A percentile compares a stretch with the other conserved stretches of the same genome.
Conservation (phyloP, 2,113 vertebrate genomes). For the Sinocyclocheilus anshuiensis region DNA sequence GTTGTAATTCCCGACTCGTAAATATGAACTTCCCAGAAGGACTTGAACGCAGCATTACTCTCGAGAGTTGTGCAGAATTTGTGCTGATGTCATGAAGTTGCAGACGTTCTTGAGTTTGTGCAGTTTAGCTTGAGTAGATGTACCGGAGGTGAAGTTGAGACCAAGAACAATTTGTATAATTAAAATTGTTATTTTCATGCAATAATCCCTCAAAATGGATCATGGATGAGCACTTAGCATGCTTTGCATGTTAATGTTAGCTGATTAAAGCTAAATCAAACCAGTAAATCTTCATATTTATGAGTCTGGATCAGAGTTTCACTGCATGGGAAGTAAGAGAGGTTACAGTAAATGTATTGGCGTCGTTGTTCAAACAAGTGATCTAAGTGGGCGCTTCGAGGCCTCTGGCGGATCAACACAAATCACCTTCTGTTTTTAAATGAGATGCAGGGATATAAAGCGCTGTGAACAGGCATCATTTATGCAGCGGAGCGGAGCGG, state of each 20-base stretch:
- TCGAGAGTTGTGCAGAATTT: neutral
- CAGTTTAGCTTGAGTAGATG: neutral
- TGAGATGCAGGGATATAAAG: constrained; percentile 2
- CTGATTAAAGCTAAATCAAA: neutral
- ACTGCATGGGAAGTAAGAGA: neutral
- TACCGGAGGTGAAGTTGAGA: neutral
- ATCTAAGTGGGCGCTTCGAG: neutral
- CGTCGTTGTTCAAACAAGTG: constrained; percentile 7
- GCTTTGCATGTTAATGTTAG: neutral
- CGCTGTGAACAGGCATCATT: neutral
- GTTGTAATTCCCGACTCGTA: no score
- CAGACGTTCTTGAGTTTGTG: neutral
- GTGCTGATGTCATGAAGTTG: no score
- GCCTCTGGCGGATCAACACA: constrained; percentile 14
- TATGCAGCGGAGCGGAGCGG: neutral
- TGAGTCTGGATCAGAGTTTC: neutral
- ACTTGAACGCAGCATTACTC: neutral
- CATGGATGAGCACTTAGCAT: neutral
- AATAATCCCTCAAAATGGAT: neutral
- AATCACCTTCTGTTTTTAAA: constrained; percentile 19
- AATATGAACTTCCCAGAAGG: no score
- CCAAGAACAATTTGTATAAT: neutral
- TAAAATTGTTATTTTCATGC: neutral
- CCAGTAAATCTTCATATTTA: neutral
- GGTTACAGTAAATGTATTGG: neutral